These are phyloP conservation scores for Canis aureus DNA, from an alignment of 2,113 vertebrate genomes.

Conservation along the genomic window DNA sequence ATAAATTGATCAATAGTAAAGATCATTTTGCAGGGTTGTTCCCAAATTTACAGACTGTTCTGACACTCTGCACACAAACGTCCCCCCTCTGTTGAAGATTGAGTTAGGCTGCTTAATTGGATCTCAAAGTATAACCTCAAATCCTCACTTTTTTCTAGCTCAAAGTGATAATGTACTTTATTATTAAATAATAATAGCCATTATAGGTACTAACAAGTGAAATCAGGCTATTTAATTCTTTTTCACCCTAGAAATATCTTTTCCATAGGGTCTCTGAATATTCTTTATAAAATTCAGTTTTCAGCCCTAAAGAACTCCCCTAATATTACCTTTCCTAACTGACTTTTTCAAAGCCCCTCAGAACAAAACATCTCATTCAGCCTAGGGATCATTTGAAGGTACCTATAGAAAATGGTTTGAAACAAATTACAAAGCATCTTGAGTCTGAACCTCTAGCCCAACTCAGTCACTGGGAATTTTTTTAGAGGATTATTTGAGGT, in stretches of 20 bases:
- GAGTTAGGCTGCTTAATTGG: background rate
- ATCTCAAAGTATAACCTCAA: background rate
- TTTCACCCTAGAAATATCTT: background rate
- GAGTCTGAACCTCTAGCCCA: constrained; percentile 45
- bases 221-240: background rate
- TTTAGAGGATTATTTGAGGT: constrained; percentile 69
- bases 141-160: background rate
- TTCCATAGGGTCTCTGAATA: background rate
- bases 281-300: background rate
- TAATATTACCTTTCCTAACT: constrained; percentile 19
- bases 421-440: constrained; percentile 61
- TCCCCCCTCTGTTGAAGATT: background rate
- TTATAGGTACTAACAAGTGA: constrained; percentile 21
- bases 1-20: background rate
- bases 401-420: constrained; percentile 50
- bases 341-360: background rate
- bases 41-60: background rate
- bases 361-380: constrained; percentile 47
- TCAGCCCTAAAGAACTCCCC: background rate
- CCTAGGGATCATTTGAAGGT: constrained; percentile 16
- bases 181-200: background rate
- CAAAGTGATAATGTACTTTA: background rate
- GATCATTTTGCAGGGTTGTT: constrained; percentile 1
- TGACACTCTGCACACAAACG: background rate
- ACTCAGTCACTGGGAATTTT: constrained; percentile 20